Evolutionary conservation across 2,888 invertebrate species (phyloP).

Genomic region (Latheticus oryzae): DNA sequence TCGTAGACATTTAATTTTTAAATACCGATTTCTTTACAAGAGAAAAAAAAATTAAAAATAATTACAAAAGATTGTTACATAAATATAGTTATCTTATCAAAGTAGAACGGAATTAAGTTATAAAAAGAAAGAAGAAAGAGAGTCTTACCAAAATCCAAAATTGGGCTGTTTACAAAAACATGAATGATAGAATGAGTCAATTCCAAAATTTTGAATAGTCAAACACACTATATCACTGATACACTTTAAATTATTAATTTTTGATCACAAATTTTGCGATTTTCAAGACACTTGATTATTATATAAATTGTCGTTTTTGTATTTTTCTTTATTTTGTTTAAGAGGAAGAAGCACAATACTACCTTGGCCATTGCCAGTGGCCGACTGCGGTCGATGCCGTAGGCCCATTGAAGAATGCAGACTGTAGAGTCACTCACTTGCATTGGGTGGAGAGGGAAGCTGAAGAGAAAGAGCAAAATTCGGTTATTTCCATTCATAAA

Average conservation of each 20-base stretch:
- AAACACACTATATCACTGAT: too few relatives aligned
- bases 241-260: too few relatives aligned
- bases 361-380: constrained; percentile 54
- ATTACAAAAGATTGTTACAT: constrained; percentile 36
- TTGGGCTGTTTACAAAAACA: too few relatives aligned
- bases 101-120: constrained; percentile 43
- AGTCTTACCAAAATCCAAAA: too few relatives aligned
- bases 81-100: constrained; percentile 41
- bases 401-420: constrained; percentile 56
- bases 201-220: too few relatives aligned
- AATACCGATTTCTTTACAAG: constrained; percentile 39
- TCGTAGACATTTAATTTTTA: constrained; percentile 44
- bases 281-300: too few relatives aligned
- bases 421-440: constrained; percentile 36
- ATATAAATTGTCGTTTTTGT: too few relatives aligned
- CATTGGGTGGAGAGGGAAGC: constrained; percentile 37
- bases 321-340: too few relatives aligned
- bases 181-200: too few relatives aligned
- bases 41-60: constrained; percentile 28
- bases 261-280: too few relatives aligned
- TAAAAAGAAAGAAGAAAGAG: too few relatives aligned
- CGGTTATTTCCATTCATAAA: constrained; percentile 43
- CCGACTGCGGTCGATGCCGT: constrained; percentile 45
- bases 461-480: constrained; percentile 40
- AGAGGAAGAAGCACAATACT: constrained; percentile 45